Conservation (phyloP, 2,888 invertebrate genomes). For the Periphyllus acericola region DNA sequence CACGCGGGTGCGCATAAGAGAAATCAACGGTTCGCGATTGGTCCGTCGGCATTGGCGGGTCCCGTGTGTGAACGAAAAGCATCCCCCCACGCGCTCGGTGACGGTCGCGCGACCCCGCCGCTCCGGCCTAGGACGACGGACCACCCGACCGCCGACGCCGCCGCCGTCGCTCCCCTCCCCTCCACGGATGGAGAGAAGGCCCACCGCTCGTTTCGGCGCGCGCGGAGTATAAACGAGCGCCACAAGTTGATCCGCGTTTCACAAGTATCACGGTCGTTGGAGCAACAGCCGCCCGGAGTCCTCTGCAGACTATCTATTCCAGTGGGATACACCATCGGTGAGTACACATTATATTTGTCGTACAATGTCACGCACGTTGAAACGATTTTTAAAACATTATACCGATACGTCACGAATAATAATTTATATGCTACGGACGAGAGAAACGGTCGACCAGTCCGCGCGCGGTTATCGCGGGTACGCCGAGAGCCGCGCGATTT, state of each 20-base stretch:
- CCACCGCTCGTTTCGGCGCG: slow-evolving; percentile 22
- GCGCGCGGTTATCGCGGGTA: no score
- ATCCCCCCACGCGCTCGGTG: not conserved
- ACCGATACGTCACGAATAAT: no score
- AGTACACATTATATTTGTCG: no score
- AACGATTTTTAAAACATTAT: no score
- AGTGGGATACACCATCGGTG: not conserved
- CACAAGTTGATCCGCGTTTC: slow-evolving; percentile 57
- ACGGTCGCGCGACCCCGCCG: not conserved
- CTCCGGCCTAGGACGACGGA: not conserved
- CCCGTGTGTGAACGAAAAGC: slow-evolving; percentile 33
- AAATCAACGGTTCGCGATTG: slow-evolving; percentile 52
- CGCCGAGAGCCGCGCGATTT: no score
- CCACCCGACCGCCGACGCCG: not conserved
- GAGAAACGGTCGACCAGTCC: no score
- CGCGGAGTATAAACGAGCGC: slow-evolving; percentile 60
- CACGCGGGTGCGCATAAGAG: not conserved
- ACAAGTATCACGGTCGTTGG: slow-evolving; percentile 58
- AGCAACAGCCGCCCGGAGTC: slow-evolving; percentile 47
- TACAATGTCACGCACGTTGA: no score
- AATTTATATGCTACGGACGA: no score
- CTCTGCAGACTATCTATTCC: not conserved
- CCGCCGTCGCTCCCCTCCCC: not conserved
- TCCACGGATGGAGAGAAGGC: not conserved
- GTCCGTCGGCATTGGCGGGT: slow-evolving; percentile 16